Conservation (phyloP, 2,888 invertebrate species). For the Crossocerus cetratus region DNA sequence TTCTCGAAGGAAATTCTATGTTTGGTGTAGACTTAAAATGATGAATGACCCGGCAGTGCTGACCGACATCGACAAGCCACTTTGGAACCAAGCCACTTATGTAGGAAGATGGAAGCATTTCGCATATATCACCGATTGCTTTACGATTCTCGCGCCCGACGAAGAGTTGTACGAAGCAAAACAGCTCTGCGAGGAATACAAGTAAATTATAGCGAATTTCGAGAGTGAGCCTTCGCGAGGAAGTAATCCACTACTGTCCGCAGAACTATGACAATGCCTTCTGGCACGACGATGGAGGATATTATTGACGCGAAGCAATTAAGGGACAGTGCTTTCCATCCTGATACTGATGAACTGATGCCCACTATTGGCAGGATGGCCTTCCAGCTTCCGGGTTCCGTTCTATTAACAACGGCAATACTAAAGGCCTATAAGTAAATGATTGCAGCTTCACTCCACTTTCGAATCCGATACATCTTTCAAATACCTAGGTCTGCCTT, state of each 20-base stretch:
- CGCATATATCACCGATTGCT: constrained; percentile 52
- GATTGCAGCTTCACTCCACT: background rate
- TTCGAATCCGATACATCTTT: background rate
- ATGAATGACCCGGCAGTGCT: too few relatives aligned
- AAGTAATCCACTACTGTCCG: background rate
- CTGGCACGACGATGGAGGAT: constrained; percentile 32
- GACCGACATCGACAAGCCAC: constrained; percentile 56
- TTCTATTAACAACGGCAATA: constrained; percentile 53
- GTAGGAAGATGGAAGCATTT: constrained; percentile 57
- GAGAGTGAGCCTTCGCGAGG: too few relatives aligned
- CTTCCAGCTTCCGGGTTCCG: constrained; percentile 49
- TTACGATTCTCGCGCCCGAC: constrained; percentile 43
- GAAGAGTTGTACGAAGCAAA: constrained; percentile 51
- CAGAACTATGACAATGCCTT: constrained; percentile 41
- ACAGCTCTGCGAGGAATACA: constrained; percentile 56
- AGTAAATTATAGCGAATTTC: constrained; percentile 26
- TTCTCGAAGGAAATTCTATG: too few relatives aligned
- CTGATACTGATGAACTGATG: constrained; percentile 55
- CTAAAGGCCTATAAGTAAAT: constrained; percentile 58
- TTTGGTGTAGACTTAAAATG: too few relatives aligned
- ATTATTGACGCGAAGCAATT: constrained; percentile 58
- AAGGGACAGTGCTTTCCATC: constrained; percentile 59
- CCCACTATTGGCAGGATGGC: constrained; percentile 55
- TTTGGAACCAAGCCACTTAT: constrained; percentile 55
- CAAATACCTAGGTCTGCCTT: constrained; percentile 36